A percentile compares a stretch with the other conserved stretches of the same genome.
phyloP scores from a whole-genome alignment of 2,113 vertebrate genomes.

The Lepus americanus region DNA sequence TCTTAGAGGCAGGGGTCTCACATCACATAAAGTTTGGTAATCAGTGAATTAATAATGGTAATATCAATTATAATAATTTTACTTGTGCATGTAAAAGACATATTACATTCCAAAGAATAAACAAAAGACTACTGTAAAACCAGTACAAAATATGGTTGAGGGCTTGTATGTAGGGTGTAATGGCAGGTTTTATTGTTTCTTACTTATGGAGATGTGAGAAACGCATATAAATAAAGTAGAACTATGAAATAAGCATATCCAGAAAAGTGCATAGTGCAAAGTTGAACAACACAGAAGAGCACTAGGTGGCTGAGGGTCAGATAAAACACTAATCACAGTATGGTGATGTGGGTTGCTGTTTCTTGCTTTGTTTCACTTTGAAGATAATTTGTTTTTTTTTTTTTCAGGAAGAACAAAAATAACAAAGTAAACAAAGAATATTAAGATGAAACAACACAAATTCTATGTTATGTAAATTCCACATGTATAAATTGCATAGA shows the following conservation, averaged over 20 bases:
- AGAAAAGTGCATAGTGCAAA: background rate
- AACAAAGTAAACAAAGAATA: background rate
- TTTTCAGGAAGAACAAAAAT: background rate
- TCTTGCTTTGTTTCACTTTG: background rate
- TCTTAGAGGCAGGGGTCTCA: background rate
- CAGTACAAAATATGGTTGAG: background rate
- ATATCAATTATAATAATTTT: background rate
- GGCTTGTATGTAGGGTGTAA: background rate
- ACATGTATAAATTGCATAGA: background rate
- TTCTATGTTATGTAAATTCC: background rate
- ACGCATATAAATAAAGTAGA: background rate
- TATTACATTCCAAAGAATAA: background rate
- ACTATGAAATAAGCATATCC: background rate
- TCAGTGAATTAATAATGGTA: background rate
- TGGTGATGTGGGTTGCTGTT: background rate
- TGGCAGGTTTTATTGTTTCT: background rate
- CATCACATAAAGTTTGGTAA: background rate
- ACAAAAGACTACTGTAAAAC: background rate
- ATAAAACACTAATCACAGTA: background rate
- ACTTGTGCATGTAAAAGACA: background rate
- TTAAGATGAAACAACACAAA: background rate
- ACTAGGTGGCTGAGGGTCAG: background rate
- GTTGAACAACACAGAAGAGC: background rate
- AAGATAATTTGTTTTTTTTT: background rate
- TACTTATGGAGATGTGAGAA: background rate